These are phyloP conservation scores for Polyploca ridens DNA, from an alignment of 2,888 invertebrate species.

Conservation along the genomic window DNA sequence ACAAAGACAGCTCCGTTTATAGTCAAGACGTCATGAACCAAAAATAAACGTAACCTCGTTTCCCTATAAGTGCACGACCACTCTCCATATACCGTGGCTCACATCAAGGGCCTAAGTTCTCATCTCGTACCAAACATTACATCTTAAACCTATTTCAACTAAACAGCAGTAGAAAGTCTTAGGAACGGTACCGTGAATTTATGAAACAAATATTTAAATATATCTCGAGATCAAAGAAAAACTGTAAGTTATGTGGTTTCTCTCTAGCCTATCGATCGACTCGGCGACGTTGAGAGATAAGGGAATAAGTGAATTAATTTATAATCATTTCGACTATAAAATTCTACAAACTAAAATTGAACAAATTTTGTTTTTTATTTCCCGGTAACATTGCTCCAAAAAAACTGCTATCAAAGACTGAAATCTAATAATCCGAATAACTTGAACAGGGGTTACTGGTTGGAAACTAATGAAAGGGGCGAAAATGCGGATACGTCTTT, in stretches of 20 bases:
- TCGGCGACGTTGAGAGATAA: too few species aligned
- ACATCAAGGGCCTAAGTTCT: constrained; percentile 57
- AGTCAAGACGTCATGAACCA: constrained; percentile 49
- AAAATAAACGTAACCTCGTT: constrained; percentile 63
- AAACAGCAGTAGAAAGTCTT: not conserved
- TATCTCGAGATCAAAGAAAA: too few species aligned
- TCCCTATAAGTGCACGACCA: constrained; percentile 55
- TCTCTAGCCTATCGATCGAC: too few species aligned
- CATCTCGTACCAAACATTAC: constrained; percentile 41
- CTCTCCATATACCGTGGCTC: constrained; percentile 50
- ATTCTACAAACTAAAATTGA: too few species aligned
- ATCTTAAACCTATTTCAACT: not conserved
- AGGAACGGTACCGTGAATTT: not conserved
- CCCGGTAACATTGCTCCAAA: not conserved
- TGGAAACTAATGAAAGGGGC: constrained; percentile 45
- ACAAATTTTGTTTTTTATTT: not conserved
- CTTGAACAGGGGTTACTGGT: constrained; percentile 41
- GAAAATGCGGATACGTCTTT: constrained; percentile 25
- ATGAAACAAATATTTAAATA: not conserved
- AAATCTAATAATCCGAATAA: constrained; percentile 57
- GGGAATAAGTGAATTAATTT: too few species aligned
- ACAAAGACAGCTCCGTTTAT: constrained; percentile 33
- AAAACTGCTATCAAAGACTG: constrained; percentile 41
- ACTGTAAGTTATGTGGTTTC: too few species aligned
- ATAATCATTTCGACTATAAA: too few species aligned